phyloP scores from a whole-genome alignment of 2,888 invertebrate species.

The Serrognathus titanus region DNA sequence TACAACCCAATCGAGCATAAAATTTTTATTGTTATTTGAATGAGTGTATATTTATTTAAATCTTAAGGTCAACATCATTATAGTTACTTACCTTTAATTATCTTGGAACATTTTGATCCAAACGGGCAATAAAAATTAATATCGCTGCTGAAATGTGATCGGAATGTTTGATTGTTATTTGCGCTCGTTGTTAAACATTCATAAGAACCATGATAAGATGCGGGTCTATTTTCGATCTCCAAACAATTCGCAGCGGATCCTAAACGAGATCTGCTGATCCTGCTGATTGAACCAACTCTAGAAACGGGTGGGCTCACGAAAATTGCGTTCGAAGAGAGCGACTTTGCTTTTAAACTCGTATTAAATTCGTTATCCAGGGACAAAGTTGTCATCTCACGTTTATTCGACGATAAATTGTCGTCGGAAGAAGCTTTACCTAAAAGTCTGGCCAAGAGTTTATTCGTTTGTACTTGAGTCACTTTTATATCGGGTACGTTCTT shows the following conservation, averaged over 20 bases:
- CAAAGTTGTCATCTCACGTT: slow-evolving; percentile 22
- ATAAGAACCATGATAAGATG: slow-evolving; percentile 41
- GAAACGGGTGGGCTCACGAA: slow-evolving; percentile 39
- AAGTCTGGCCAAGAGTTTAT: slow-evolving; percentile 51
- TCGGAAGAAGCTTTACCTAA: slow-evolving; percentile 52
- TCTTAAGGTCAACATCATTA: neutral
- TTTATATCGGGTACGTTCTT: slow-evolving; percentile 42
- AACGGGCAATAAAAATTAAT: slow-evolving; percentile 40
- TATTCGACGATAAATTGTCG: slow-evolving; percentile 47
- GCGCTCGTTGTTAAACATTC: slow-evolving; percentile 34
- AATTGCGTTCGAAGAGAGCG: slow-evolving; percentile 51
- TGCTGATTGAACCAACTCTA: slow-evolving; percentile 33
- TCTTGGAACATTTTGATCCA: slow-evolving; percentile 29
- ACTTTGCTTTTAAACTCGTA: slow-evolving; percentile 43
- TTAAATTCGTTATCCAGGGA: slow-evolving; percentile 26
- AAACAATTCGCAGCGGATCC: slow-evolving; percentile 21
- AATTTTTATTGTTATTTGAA: too few relatives aligned
- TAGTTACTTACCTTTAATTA: slow-evolving; percentile 32
- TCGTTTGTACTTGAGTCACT: slow-evolving; percentile 41
- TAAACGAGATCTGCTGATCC: slow-evolving; percentile 27
- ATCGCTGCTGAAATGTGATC: slow-evolving; percentile 18
- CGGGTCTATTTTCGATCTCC: slow-evolving; percentile 26
- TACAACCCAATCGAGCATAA: too few relatives aligned
- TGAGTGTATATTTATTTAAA: neutral
- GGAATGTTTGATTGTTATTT: slow-evolving; percentile 13